phyloP scores from a whole-genome alignment of 2,797 vertebrate genomes.

The Microctenopoma lineatum region DNA sequence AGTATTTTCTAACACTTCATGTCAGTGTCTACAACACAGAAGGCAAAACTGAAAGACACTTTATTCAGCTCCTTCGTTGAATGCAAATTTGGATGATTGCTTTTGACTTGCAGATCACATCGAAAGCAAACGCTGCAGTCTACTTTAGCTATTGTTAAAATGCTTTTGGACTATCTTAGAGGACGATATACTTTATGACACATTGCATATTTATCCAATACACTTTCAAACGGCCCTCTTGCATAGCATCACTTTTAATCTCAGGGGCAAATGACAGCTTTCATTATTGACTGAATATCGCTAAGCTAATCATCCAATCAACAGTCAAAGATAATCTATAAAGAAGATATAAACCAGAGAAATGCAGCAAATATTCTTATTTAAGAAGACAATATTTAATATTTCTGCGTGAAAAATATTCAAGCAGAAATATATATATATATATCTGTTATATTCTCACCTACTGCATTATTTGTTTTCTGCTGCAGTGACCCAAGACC shows the following conservation, averaged over 20 bases:
- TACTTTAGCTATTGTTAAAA: background rate
- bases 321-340: background rate
- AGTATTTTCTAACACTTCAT: conserved; percentile 30
- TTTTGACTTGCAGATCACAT: conserved; percentile 14
- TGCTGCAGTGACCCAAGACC: conserved; percentile 28
- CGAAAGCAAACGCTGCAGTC: background rate
- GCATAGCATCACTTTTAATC: background rate
- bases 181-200: background rate
- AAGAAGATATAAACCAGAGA: background rate
- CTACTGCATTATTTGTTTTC: conserved; percentile 18
- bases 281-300: too few species aligned
- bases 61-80: conserved; percentile 2
- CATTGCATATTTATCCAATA: background rate
- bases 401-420: background rate
- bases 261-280: background rate
- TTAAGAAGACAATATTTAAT: background rate
- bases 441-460: conserved; percentile 14
- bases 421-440: too few species aligned
- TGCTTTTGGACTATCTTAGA: background rate
- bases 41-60: background rate
- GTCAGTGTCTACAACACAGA: conserved; percentile 8
- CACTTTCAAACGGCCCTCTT: background rate
- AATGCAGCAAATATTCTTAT: conserved; percentile 6
- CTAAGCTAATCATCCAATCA: too few species aligned
- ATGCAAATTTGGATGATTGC: background rate